phyloP scores from a whole-genome alignment of 2,888 invertebrate species.

The Ferdinandea cuprea region DNA sequence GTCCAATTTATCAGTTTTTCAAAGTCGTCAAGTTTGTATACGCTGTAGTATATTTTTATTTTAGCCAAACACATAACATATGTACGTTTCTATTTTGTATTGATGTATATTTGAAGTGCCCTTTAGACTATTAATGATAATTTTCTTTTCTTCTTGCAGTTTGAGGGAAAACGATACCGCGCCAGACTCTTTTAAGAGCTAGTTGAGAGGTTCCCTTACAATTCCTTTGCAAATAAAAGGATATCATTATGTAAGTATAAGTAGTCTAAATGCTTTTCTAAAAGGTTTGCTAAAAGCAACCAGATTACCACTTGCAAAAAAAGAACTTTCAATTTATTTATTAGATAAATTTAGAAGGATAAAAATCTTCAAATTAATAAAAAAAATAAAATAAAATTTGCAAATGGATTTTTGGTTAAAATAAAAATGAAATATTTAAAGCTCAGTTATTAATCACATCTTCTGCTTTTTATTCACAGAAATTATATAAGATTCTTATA shows the following conservation, averaged over 20 bases:
- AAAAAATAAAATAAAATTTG: constrained; percentile 10
- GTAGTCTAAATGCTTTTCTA: not conserved
- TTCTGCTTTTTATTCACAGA: constrained; percentile 68
- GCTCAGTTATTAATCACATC: constrained; percentile 58
- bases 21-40: no score
- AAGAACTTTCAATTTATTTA: no score
- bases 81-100: no score
- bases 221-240: constrained; percentile 70
- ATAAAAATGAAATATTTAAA: constrained; percentile 56
- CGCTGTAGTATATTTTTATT: no score
- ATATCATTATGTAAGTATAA: constrained; percentile 68
- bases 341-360: no score
- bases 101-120: no score
- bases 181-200: constrained; percentile 71
- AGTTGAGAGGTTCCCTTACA: constrained; percentile 71
- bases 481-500: constrained; percentile 31
- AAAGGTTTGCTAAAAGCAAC: not conserved
- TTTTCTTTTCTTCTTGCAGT: constrained; percentile 45
- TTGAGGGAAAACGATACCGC: constrained; percentile 63
- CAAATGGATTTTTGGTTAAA: constrained; percentile 29
- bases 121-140: no score
- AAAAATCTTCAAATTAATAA: no score
- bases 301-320: constrained; percentile 36
- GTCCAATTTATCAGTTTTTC: no score
- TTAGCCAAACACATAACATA: no score